Conservation (phyloP, 2,797 vertebrate genomes). For the Limnodromus scolopaceus region DNA sequence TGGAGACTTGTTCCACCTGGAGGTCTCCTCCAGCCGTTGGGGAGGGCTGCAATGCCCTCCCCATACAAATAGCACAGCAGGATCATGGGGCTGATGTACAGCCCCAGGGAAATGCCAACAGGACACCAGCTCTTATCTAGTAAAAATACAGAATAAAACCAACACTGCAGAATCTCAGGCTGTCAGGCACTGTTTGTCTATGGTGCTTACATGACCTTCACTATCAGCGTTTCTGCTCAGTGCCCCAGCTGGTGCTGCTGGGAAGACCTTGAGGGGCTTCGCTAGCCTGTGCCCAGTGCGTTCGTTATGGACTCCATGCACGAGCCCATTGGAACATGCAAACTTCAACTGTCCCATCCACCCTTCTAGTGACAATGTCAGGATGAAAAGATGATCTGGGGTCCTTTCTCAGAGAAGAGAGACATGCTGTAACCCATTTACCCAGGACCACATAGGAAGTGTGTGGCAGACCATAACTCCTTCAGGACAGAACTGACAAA, state of each 20-base stretch:
- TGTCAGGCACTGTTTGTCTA: background rate
- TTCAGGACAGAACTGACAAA: background rate
- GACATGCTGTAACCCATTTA: background rate
- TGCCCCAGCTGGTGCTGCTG: background rate
- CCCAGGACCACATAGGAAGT: background rate
- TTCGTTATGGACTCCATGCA: background rate
- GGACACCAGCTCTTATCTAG: background rate
- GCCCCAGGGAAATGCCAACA: background rate
- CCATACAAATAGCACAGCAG: background rate
- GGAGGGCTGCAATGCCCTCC: background rate
- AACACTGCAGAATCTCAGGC: conserved; percentile 15
- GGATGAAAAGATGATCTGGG: background rate
- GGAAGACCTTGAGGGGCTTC: background rate
- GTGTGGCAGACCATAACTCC: background rate
- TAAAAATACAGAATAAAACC: background rate
- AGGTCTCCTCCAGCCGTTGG: background rate
- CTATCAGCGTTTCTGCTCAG: background rate
- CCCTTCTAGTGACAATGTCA: background rate
- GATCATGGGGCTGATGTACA: background rate
- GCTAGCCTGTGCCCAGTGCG: background rate
- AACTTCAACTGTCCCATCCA: background rate
- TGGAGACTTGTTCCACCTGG: background rate
- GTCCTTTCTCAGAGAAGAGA: background rate
- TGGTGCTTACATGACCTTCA: background rate
- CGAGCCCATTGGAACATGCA: accelerated